A percentile compares a stretch with the other conserved stretches of the same genome.
phyloP scores from a whole-genome alignment of 1,140 invertebrate genomes.

The Atta colombica region DNA sequence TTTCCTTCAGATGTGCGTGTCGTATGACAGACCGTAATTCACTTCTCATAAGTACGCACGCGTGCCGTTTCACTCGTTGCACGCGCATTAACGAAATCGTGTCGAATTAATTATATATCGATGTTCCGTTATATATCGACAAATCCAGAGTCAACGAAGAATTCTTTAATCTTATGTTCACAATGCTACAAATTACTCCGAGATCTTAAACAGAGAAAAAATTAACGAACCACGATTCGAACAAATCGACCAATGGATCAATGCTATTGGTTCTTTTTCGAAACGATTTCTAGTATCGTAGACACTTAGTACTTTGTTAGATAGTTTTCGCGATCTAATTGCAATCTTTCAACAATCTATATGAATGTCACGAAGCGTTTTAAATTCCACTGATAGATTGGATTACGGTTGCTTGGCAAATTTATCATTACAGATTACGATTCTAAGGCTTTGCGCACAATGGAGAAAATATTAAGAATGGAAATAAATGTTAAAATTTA shows the following conservation, averaged over 20 bases:
- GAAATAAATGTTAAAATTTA: too few species aligned
- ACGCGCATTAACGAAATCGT: background rate
- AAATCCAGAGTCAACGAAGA: background rate
- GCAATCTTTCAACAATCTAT: background rate
- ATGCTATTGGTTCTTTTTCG: too few species aligned
- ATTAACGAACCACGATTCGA: too few species aligned
- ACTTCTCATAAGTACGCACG: conserved; percentile 1
- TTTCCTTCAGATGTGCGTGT: conserved; percentile 11
- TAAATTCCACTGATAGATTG: background rate
- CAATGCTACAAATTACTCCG: too few species aligned
- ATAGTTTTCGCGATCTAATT: background rate
- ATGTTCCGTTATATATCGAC: background rate
- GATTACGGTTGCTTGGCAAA: background rate
- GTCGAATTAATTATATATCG: background rate
- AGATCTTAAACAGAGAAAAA: too few species aligned
- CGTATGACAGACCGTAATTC: conserved; percentile 7
- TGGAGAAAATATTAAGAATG: too few species aligned
- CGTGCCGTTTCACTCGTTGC: conserved; percentile 36
- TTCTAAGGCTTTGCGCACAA: background rate
- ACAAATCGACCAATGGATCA: too few species aligned
- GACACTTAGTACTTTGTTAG: background rate
- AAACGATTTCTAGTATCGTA: too few species aligned
- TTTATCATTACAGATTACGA: background rate
- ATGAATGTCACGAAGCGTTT: background rate
- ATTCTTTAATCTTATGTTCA: background rate